Conservation (phyloP, 2,888 invertebrate genomes). For the Paralinhomoeus sp. region DNA sequence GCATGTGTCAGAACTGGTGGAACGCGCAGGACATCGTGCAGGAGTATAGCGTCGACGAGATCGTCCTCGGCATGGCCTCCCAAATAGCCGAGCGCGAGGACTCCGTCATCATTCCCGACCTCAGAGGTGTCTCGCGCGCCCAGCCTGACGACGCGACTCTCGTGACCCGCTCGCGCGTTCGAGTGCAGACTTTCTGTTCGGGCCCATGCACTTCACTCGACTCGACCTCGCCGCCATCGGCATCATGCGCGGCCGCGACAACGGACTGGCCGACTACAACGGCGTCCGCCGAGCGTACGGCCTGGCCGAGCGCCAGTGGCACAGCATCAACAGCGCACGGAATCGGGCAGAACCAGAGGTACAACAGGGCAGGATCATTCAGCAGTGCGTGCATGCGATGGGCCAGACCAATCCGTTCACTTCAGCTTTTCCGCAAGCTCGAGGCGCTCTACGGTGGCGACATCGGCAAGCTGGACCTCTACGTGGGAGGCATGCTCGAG, state of each 20-base stretch:
- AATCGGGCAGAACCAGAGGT: background rate
- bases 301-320: conserved; percentile 19
- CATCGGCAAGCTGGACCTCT: conserved; percentile 34
- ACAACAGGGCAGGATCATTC: background rate
- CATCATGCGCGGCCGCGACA: conserved; percentile 36
- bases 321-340: conserved; percentile 11
- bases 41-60: background rate
- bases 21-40: conserved; percentile 2
- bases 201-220: conserved; percentile 37
- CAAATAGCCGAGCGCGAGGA: conserved; percentile 1
- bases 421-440: conserved; percentile 16
- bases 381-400: too few species aligned
- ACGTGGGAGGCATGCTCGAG: conserved; percentile 38
- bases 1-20: conserved; percentile 4
- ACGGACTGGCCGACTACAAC: conserved; percentile 40
- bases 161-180: too few species aligned
- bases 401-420: background rate
- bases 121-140: background rate
- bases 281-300: conserved; percentile 34
- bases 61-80: background rate
- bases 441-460: conserved; percentile 24
- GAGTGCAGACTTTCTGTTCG: conserved; percentile 32
- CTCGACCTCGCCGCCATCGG: conserved; percentile 39
- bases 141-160: too few species aligned
- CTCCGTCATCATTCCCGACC: background rate